These are phyloP conservation scores for Bombus terrestris DNA, from an alignment of 1,140 invertebrate genomes.

Conservation along the genomic window DNA sequence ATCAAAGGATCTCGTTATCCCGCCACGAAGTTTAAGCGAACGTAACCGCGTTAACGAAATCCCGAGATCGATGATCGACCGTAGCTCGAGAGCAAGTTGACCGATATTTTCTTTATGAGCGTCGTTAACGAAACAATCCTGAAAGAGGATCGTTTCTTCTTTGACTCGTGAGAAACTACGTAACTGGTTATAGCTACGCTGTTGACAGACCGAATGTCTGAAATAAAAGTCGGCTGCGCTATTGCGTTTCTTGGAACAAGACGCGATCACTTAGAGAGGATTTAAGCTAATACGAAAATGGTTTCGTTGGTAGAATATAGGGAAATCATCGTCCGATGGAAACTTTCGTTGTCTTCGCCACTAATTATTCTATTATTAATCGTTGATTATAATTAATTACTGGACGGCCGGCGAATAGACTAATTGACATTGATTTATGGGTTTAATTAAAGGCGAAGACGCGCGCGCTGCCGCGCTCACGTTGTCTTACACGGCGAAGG, in stretches of 20 bases:
- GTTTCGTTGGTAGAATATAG: not conserved
- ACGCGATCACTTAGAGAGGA: no score
- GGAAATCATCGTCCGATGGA: slow-evolving; percentile 5
- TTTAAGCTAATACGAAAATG: not conserved
- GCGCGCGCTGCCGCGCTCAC: slow-evolving; percentile 59
- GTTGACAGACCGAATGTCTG: slow-evolving; percentile 40
- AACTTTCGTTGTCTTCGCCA: slow-evolving; percentile 44
- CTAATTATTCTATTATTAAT: slow-evolving; percentile 78
- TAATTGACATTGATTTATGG: slow-evolving; percentile 82
- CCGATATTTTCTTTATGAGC: not conserved
- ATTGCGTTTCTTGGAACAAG: slow-evolving; percentile 48
- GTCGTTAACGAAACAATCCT: slow-evolving; percentile 7
- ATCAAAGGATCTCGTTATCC: slow-evolving; percentile 29
- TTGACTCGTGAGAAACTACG: not conserved
- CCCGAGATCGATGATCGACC: not conserved
- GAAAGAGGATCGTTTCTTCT: not conserved
- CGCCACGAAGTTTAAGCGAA: not conserved
- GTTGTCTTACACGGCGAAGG: slow-evolving; percentile 73
- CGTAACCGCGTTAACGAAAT: slow-evolving; percentile 1
- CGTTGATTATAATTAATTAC: slow-evolving; percentile 79
- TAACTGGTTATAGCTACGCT: not conserved
- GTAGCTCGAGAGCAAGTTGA: not conserved
- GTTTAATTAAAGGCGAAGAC: slow-evolving; percentile 80
- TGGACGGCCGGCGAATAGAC: slow-evolving; percentile 54
- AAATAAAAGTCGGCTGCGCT: slow-evolving; percentile 48